These are phyloP conservation scores for Tetraodon nigroviridis DNA, from an alignment of 2,113 vertebrate genomes.

Conservation along the genomic window DNA sequence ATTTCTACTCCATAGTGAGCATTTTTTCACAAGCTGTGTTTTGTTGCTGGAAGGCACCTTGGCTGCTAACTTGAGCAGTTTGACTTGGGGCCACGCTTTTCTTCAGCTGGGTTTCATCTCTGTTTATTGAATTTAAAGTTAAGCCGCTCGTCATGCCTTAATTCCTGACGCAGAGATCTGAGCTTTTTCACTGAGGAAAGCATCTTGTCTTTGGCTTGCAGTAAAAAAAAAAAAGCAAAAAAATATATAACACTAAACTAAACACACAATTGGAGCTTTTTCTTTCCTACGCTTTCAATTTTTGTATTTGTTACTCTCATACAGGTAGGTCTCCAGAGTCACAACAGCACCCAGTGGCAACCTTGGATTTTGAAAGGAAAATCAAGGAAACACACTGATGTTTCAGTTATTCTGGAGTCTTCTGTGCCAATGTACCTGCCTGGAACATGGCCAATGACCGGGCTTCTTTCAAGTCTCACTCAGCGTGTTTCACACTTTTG, in stretches of 20 bases:
- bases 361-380: neutral
- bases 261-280: neutral
- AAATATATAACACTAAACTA: neutral
- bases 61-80: conserved; percentile 1
- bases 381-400: no score
- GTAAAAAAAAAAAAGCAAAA: neutral
- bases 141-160: conserved; percentile 26
- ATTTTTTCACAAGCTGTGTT: neutral
- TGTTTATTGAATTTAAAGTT: conserved; percentile 29
- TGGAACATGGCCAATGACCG: no score
- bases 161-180: conserved; percentile 13
- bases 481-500: no score
- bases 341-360: neutral
- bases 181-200: conserved; percentile 6
- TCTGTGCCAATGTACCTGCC: no score
- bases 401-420: no score
- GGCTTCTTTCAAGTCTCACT: no score
- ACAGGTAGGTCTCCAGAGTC: neutral
- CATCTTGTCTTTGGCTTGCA: conserved; percentile 9
- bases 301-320: neutral
- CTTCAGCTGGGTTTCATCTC: conserved; percentile 14
- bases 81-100: conserved; percentile 7
- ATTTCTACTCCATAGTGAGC: neutral
- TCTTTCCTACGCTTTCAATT: neutral
- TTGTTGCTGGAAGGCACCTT: conserved; percentile 16